Evolutionary conservation across 2,113 vertebrate genomes (phyloP).

Genomic region (Hipposideros armiger): DNA sequence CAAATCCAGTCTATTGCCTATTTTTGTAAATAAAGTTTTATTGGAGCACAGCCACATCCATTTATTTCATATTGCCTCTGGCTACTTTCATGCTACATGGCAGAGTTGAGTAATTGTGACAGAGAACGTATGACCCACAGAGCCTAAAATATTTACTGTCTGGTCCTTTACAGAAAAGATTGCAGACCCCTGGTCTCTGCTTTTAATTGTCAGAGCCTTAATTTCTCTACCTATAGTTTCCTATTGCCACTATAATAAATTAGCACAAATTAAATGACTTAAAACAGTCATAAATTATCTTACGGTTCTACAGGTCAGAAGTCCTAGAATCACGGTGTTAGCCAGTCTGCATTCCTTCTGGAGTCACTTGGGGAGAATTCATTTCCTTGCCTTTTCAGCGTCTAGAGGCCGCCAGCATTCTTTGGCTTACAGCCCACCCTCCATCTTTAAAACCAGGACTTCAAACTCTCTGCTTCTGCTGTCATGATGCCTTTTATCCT

Average conservation of each 20-base stretch:
- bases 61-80: background rate
- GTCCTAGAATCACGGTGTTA: background rate
- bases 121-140: background rate
- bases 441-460: background rate
- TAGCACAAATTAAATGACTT: background rate
- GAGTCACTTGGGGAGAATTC: background rate
- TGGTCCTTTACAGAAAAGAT: background rate
- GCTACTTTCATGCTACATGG: background rate
- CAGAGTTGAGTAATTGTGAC: background rate
- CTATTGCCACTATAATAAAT: background rate
- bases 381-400: background rate
- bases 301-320: background rate
- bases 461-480: background rate
- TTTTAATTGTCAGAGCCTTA: background rate
- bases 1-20: background rate
- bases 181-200: background rate
- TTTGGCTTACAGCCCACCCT: background rate
- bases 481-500: background rate
- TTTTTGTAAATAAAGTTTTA: slow-evolving; percentile 60
- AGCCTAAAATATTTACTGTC: background rate
- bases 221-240: background rate
- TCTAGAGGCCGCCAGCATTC: background rate
- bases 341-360: background rate
- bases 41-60: background rate
- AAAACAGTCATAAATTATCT: background rate